Evolutionary conservation across 92 coral and sea anemone genomes (phyloP).

Genomic region (Paramuricea clavata): DNA sequence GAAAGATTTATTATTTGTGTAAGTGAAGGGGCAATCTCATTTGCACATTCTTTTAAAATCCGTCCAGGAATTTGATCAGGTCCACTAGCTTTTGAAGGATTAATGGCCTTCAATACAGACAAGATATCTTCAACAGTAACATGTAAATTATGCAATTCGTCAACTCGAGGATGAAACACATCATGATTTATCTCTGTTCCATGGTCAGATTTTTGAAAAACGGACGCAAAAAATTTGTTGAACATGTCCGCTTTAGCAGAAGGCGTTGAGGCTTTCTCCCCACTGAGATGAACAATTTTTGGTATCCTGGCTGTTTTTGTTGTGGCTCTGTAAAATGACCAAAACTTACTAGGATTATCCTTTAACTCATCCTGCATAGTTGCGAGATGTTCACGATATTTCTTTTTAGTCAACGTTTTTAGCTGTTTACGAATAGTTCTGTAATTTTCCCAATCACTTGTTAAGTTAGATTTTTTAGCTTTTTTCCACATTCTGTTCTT

Average conservation of each 20-base stretch:
- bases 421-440: conserved; percentile 31
- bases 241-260: conserved; percentile 43
- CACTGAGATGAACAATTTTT: background rate
- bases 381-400: conserved; percentile 37
- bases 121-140: conserved; percentile 41
- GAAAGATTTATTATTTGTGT: conserved; percentile 53
- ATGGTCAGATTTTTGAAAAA: conserved; percentile 29
- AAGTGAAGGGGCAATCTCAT: conserved; percentile 61
- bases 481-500: conserved; percentile 33
- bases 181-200: background rate
- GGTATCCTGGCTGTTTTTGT: conserved; percentile 36
- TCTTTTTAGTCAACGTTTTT: conserved; percentile 39
- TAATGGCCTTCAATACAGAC: conserved; percentile 41
- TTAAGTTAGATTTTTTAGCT: conserved; percentile 16
- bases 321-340: conserved; percentile 54
- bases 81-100: conserved; percentile 64
- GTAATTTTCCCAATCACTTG: conserved; percentile 38
- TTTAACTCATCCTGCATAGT: conserved; percentile 55
- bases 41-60: conserved; percentile 58
- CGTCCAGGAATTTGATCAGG: conserved; percentile 58
- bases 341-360: conserved; percentile 60
- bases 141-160: background rate
- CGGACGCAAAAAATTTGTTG: conserved; percentile 54
- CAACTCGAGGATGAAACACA: background rate
- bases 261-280: background rate